Conservation (phyloP, 2,113 vertebrate genomes). For the Anthoscopus minutus region DNA sequence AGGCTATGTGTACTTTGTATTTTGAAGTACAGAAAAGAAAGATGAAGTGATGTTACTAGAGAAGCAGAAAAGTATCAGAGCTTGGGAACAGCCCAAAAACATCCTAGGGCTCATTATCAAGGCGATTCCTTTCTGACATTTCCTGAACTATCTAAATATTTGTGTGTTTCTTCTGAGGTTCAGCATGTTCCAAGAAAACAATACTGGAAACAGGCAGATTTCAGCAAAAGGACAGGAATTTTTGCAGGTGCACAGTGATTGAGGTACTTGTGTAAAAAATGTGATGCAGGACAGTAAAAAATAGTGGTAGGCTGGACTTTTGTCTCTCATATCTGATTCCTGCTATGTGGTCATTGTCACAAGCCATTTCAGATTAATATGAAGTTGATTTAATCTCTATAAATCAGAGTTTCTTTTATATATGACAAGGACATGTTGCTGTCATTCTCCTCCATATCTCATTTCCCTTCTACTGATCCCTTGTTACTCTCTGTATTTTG, state of each 20-base stretch:
- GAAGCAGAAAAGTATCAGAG: neutral
- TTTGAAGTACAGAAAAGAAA: neutral
- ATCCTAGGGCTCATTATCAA: neutral
- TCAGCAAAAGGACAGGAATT: neutral
- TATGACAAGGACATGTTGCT: neutral
- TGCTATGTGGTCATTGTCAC: neutral
- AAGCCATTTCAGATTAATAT: neutral
- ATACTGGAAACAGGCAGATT: neutral
- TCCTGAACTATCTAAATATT: constrained; percentile 48
- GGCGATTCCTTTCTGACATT: neutral
- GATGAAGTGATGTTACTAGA: neutral
- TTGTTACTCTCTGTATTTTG: neutral
- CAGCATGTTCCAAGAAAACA: neutral
- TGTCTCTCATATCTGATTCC: neutral
- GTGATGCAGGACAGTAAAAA: neutral
- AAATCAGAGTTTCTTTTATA: neutral
- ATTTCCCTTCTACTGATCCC: neutral
- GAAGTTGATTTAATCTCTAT: neutral
- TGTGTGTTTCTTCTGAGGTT: constrained; percentile 17
- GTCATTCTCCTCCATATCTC: neutral
- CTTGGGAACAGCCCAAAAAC: neutral
- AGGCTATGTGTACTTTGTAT: neutral
- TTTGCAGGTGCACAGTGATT: neutral
- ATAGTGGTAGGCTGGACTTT: neutral
- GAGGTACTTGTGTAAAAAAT: neutral